Evolutionary conservation across 1,140 invertebrate genomes (phyloP), one percentile per base, ranked within the genome.

Genomic region (Ceratosolen solmsi): DNA sequence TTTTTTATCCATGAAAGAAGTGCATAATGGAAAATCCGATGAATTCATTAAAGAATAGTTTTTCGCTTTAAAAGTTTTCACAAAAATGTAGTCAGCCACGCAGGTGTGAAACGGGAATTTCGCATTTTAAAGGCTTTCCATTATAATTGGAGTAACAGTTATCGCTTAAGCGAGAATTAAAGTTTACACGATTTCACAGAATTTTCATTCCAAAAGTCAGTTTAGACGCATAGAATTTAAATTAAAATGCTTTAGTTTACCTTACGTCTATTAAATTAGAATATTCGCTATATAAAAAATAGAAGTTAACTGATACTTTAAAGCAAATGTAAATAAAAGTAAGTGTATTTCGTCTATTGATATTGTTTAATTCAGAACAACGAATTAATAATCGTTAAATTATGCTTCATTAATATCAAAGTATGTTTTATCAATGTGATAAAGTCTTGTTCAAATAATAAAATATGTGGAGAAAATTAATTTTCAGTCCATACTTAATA

Each of bases 91-190:
- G 33, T 75, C 49, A n/a, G 30, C 20, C 27, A 54, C 54, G 36
- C 30, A 33, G 51, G 51, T 74, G 41, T 74, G 27, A 36, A 33
- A 56, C 38, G 33, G 8, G 27, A 77, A 77, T 56, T 77, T 77
- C 65, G 30, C 46, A n/a, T 72, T 71, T 58, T 27, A 54, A 54
- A 70, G 76, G 76, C 41, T 72, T 30, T 60, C 51, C 65, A 49
- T 79, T 58, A 58, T 72, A 72, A 79, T 72, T 70, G 36, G 33
- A 79, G 51, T 71, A 79, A 79, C 63, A 38, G 33, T 79, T 70
- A 58, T 79, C 65, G 46, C 33, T 71, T 20, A 41, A 70, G 46
- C 25, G 41, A 46, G 46, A 49, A 68, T n/a, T 27, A 30, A 54
- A 78, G 51, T 68, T 78, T 78, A 78, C 75, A 51, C 46, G 38